Base-by-base conservation (phyloP, 2,888 invertebrate species). In the Trichacis sp. region DNA sequence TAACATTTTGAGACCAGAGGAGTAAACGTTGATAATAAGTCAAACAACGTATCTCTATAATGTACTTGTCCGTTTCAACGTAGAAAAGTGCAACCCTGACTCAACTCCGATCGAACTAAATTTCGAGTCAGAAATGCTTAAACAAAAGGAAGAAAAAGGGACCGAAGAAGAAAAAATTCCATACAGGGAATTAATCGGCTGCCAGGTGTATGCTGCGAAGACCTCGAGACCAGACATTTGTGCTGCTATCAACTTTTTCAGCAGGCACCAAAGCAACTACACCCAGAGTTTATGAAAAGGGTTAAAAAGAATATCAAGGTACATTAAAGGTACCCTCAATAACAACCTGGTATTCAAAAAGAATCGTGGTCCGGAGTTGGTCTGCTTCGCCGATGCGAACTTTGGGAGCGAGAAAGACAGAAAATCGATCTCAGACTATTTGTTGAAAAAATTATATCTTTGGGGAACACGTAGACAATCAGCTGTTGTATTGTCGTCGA, bases 111-210 rank as follows among this genome's bases (percentile, higher is more conserved):
- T 29, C 9, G 29, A 29, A 6, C 9, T n/a, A n/a, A n/a, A n/a
- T n/a, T n/a, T n/a, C n/a, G n/a, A n/a, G n/a, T n/a, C n/a, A n/a
- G n/a, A n/a, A n/a, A n/a, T n/a, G n/a, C 6, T 6, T 6, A 9
- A n/a, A n/a, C n/a, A n/a, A n/a, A n/a, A n/a, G n/a, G n/a, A 29
- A 5, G 9, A 29, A 6, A 9, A 29, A 29, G 5, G 5, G 9
- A 6, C 5, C 5, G 9, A 29, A 29, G n/a, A n/a, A n/a, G n/a
- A n/a, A n/a, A n/a, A n/a, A n/a, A n/a, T n/a, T n/a, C 69, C 70
- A 3, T 69, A 55, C 24, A 20, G 70, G 47, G 68, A 69, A 64
- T 59, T 69, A 1, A 46, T 70, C 11, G 70, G 70, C n/a, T 71
- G 70, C 43, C 42, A 68, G 11, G 57, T 64, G 58, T 67, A 59